Conservation (phyloP, 2,113 vertebrate species). For the Strigops habroptila region DNA sequence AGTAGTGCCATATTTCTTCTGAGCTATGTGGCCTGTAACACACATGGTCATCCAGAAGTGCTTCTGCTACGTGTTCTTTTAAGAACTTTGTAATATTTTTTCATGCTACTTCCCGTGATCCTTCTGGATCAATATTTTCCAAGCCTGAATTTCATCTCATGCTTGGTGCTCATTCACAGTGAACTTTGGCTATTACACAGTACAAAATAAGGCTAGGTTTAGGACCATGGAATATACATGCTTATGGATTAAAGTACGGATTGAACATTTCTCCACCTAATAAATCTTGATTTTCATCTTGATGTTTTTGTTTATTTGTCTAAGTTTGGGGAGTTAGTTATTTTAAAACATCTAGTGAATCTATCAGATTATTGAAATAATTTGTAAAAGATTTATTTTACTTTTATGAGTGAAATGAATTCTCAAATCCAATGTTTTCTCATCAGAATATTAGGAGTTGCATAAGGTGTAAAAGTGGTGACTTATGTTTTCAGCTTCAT, state of each 20-base stretch:
- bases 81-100: not conserved
- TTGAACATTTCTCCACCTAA: not conserved
- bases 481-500: not conserved
- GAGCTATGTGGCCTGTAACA: not conserved
- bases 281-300: not conserved
- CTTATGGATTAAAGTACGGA: not conserved
- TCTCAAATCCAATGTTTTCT: not conserved
- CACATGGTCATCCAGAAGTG: not conserved
- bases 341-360: not conserved
- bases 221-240: not conserved
- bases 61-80: not conserved
- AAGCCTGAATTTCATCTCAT: not conserved
- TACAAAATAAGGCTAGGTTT: not conserved
- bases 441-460: not conserved
- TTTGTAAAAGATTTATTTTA: not conserved
- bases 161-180: not conserved
- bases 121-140: not conserved
- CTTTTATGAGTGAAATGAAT: not conserved
- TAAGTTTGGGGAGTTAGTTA: not conserved
- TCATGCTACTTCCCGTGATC: not conserved
- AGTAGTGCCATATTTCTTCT: not conserved
- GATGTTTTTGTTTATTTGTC: not conserved
- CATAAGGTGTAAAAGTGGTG: not conserved
- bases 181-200: not conserved
- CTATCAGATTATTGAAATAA: not conserved